A percentile compares a stretch with the other conserved stretches of the same genome.
Conservation (phyloP, 1,140 invertebrate genomes). For the Cydia fagiglandana region DNA sequence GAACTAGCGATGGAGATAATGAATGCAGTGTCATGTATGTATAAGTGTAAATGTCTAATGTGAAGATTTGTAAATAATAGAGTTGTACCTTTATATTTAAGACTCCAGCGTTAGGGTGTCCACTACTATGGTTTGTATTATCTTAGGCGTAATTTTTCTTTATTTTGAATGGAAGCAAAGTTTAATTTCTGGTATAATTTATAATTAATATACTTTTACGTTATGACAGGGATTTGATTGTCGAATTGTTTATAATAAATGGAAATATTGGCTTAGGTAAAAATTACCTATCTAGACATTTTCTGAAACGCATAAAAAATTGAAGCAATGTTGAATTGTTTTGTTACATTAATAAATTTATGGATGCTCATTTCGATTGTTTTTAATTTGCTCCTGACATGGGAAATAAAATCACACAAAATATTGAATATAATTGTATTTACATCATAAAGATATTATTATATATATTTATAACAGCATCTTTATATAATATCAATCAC, state of each 20-base stretch:
- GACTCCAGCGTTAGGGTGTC: neutral
- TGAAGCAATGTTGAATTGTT: constrained; percentile 2
- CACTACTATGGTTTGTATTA: neutral
- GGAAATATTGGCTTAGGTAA: neutral
- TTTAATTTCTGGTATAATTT: neutral
- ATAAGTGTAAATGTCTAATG: neutral
- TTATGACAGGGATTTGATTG: neutral
- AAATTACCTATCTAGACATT: neutral
- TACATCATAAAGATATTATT: constrained; percentile 33
- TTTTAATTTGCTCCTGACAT: neutral
- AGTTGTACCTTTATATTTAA: neutral
- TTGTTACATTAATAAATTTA: constrained; percentile 23
- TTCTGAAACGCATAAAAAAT: neutral
- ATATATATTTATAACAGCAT: constrained; percentile 41
- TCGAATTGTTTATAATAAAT: neutral
- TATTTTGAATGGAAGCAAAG: neutral
- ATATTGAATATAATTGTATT: constrained; percentile 29
- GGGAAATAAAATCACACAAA: constrained; percentile 3
- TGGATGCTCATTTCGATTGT: constrained; percentile 3
- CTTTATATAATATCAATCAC: constrained; percentile 49
- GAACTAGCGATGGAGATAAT: neutral
- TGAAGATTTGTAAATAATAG: constrained; percentile 10
- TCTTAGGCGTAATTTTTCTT: neutral
- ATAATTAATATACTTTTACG: neutral
- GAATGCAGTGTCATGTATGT: constrained; percentile 1